phyloP scores from a whole-genome alignment of 2,888 invertebrate genomes.

The Frankliniella fusca region DNA sequence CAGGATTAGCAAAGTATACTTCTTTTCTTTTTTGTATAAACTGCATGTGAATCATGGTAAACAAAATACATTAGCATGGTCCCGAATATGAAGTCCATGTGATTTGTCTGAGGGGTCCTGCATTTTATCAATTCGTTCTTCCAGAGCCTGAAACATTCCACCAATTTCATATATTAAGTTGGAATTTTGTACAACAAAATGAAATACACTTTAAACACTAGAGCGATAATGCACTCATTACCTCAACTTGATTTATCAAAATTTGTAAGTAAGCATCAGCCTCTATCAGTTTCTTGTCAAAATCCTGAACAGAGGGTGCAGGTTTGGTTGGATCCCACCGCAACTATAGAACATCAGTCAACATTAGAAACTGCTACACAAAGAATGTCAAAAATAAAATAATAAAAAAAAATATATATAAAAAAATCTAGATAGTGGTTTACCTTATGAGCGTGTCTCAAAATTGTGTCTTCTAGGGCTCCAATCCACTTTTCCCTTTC shows the following conservation, averaged over 20 bases:
- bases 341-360: constrained; percentile 47
- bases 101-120: constrained; percentile 60
- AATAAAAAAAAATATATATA: background rate
- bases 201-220: background rate
- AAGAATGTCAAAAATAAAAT: background rate
- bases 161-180: constrained; percentile 32
- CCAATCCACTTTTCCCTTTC: constrained; percentile 96
- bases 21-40: background rate
- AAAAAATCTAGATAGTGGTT: constrained; percentile 40
- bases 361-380: background rate
- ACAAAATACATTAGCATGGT: constrained; percentile 66
- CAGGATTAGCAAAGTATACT: constrained; percentile 24
- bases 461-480: constrained; percentile 89
- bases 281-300: constrained; percentile 83
- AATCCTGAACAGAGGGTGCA: constrained; percentile 51
- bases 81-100: constrained; percentile 65
- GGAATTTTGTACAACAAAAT: constrained; percentile 28
- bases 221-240: constrained; percentile 44
- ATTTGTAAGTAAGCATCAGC: constrained; percentile 95
- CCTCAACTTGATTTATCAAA: constrained; percentile 87
- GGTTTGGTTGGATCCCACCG: constrained; percentile 57
- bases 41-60: background rate
- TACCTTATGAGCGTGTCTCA: constrained; percentile 66
- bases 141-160: constrained; percentile 58
- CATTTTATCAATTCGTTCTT: constrained; percentile 60